These are phyloP conservation scores for Gymnobelideus leadbeateri DNA, from an alignment of 2,113 vertebrate species.

Conservation along the genomic window DNA sequence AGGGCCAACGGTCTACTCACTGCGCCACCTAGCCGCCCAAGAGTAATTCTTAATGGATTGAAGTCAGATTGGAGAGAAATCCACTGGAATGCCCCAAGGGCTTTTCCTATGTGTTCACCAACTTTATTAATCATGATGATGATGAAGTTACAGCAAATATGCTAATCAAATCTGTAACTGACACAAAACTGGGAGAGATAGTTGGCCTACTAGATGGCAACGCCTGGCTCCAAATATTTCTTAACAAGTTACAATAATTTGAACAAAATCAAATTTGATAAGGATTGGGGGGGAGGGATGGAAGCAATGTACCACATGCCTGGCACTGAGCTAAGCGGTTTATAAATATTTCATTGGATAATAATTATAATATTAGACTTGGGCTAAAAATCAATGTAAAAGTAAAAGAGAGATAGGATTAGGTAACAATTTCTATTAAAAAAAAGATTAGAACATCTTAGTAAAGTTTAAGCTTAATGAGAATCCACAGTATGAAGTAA, in stretches of 20 bases:
- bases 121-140: not conserved
- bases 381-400: not conserved
- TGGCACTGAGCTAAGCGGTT: not conserved
- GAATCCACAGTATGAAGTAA: not conserved
- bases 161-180: not conserved
- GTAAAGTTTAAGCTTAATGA: not conserved
- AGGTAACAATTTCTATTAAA: not conserved
- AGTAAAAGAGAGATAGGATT: not conserved
- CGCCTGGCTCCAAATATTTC: not conserved
- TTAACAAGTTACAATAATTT: not conserved
- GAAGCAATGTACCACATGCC: not conserved
- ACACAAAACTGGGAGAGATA: not conserved
- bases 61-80: not conserved
- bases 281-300: not conserved
- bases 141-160: not conserved
- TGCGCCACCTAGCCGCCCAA: no score
- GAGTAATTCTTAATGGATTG: not conserved
- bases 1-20: no score
- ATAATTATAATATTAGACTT: not conserved
- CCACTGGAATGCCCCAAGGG: not conserved
- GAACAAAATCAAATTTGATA: not conserved
- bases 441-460: not conserved
- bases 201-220: not conserved
- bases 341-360: not conserved
- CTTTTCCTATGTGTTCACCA: not conserved